These are phyloP conservation scores for Sarcophaga subvicina DNA, from an alignment of 2,888 invertebrate genomes.

Conservation along the genomic window DNA sequence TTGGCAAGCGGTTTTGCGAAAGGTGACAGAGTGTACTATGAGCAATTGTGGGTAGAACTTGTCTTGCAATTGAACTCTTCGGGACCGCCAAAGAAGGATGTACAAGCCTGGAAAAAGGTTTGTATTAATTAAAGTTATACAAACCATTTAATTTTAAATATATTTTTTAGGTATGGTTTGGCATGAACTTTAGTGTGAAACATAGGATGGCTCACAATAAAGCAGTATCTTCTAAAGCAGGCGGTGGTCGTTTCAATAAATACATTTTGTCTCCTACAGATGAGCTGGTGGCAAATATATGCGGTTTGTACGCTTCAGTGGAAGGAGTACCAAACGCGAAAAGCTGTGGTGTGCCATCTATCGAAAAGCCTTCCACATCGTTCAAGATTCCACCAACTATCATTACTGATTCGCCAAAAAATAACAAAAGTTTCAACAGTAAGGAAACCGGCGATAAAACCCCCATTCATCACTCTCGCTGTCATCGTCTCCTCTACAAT, in stretches of 20 bases:
- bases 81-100: conserved; percentile 24
- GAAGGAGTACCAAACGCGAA: neutral
- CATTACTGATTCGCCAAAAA: too few species aligned
- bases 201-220: conserved; percentile 31
- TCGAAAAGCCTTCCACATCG: too few species aligned
- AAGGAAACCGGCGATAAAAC: neutral
- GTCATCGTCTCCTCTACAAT: neutral
- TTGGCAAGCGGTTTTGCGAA: too few species aligned
- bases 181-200: conserved; percentile 29
- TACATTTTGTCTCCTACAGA: conserved; percentile 11
- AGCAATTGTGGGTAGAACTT: neutral
- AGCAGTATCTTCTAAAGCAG: neutral
- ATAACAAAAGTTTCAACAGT: too few species aligned
- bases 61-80: conserved; percentile 11
- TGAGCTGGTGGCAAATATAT: conserved; percentile 28
- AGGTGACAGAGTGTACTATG: too few species aligned
- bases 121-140: too few species aligned
- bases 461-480: neutral
- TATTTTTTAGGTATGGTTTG: conserved; percentile 13
- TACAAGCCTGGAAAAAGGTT: too few species aligned
- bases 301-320: conserved; percentile 26
- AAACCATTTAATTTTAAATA: neutral
- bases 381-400: too few species aligned
- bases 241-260: too few species aligned
- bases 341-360: too few species aligned